Evolutionary conservation across 2,113 vertebrate species (phyloP), one percentile per base, ranked within the genome.

Genomic region (Tragelaphus strepsiceros): DNA sequence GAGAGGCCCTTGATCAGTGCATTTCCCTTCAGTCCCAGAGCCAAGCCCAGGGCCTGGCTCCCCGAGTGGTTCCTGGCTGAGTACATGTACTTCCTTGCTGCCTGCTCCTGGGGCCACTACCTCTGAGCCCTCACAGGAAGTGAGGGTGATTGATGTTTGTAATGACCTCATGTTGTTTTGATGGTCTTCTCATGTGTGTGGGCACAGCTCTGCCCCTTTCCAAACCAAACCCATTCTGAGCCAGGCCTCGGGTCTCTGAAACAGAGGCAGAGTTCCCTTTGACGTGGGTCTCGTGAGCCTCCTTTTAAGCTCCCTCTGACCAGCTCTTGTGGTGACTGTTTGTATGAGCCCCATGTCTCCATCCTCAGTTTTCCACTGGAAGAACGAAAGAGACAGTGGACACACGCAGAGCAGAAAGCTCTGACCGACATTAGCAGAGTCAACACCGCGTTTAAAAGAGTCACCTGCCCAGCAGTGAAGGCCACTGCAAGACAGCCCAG

Each of bases 241-340:
- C 97, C 98, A 98, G 98, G 98, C 98, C 91, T 96, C 87, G 39
- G 97, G 92, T 98, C 96, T 97, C 77, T 86, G 88, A 98, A 97
- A 97, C 61, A 21, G 53, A 19, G 96, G 98, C 98, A 96, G 96
- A 89, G 91, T 83, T 71, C 96, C 84, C 84, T 67, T 94, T 98
- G 96, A 98, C 93, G 0, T 6, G n/a, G 26, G 53, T 21, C 5
- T 13, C 93, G 0, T 2, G 3, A 59, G n/a, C n/a, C 46, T 91
- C 81, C 21, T 43, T n/a, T 22, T 26, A 8, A 46, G 21, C 43
- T 6, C 26, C 89, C 12, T 6, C 53, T 4, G 26, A 21, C 97
- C 24, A 39, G 16, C 13, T 96, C 53, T 32, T 2, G 0, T 0
- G 5, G 49, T 89, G 96, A 59, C 80, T 71, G 92, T 98, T 98